Conservation (phyloP, 2,797 vertebrate genomes). For the Malacoraja senta region DNA sequence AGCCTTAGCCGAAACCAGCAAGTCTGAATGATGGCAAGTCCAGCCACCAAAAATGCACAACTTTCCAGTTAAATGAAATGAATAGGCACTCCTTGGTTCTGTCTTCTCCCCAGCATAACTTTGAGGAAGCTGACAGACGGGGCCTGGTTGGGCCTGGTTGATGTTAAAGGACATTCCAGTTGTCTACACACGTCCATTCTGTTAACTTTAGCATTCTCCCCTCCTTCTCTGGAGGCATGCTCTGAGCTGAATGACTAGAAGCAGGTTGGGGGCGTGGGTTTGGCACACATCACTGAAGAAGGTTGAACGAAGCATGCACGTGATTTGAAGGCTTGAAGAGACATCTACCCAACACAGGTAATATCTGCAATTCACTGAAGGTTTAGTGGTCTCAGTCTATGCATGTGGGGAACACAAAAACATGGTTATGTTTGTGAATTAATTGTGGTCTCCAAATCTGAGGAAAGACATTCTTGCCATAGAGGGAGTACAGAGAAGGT, state of each 20-base stretch:
- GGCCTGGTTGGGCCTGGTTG: neutral
- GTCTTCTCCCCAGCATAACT: neutral
- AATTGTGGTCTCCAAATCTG: too few relatives aligned
- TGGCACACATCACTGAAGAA: neutral
- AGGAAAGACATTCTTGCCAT: too few relatives aligned
- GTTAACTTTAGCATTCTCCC: conserved; percentile 3
- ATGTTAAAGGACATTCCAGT: conserved; percentile 3
- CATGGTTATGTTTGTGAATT: neutral
- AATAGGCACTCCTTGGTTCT: neutral
- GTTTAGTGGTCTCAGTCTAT: neutral
- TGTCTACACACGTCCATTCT: neutral
- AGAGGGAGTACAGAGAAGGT: too few relatives aligned
- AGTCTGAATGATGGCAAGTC: neutral
- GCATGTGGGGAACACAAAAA: neutral
- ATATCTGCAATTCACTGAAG: neutral
- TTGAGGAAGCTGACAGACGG: neutral
- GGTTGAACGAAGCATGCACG: neutral
- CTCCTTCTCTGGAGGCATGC: neutral
- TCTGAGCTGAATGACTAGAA: neutral
- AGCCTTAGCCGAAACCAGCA: neutral
- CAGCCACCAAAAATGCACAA: neutral
- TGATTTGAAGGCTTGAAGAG: neutral
- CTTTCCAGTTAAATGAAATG: neutral
- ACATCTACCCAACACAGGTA: neutral
- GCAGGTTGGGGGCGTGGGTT: neutral